Percentiles rank a stretch among this genome's conserved stretches.
These are phyloP conservation scores for Onychomys torridus DNA, from an alignment of 2,797 vertebrate genomes.

Conservation along the genomic window DNA sequence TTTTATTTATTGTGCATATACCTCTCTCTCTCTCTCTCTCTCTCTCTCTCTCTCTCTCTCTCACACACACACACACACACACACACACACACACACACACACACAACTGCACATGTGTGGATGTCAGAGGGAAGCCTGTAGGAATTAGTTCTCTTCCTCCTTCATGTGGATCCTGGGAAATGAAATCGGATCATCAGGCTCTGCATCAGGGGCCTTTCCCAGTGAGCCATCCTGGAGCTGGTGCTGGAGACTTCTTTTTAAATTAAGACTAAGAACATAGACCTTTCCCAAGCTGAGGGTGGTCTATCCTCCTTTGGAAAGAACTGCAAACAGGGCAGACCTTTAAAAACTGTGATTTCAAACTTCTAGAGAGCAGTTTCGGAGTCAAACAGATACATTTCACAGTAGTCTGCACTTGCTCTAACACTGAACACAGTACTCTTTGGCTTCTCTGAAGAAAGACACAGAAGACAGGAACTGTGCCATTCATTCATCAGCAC, in stretches of 20 bases:
- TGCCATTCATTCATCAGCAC: not conserved
- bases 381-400: not conserved
- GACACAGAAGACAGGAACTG: not conserved
- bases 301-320: slow-evolving; percentile 50
- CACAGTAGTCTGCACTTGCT: not conserved
- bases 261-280: slow-evolving; percentile 11
- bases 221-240: not conserved
- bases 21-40: too few relatives aligned
- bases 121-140: not conserved
- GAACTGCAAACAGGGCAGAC: slow-evolving; percentile 14
- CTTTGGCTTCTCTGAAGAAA: slow-evolving; percentile 22
- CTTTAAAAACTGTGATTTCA: slow-evolving; percentile 29
- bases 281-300: not conserved
- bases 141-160: not conserved
- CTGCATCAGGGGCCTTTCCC: not conserved
- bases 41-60: too few relatives aligned
- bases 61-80: too few relatives aligned
- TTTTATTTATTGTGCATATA: not conserved
- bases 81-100: not conserved
- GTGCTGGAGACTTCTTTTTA: not conserved
- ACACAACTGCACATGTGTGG: not conserved
- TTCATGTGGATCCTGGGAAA: not conserved
- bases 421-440: not conserved
- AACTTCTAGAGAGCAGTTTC: not conserved
- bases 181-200: not conserved